Base-by-base conservation (phyloP, 2,888 invertebrate genomes). In the Microchrysa polita region DNA sequence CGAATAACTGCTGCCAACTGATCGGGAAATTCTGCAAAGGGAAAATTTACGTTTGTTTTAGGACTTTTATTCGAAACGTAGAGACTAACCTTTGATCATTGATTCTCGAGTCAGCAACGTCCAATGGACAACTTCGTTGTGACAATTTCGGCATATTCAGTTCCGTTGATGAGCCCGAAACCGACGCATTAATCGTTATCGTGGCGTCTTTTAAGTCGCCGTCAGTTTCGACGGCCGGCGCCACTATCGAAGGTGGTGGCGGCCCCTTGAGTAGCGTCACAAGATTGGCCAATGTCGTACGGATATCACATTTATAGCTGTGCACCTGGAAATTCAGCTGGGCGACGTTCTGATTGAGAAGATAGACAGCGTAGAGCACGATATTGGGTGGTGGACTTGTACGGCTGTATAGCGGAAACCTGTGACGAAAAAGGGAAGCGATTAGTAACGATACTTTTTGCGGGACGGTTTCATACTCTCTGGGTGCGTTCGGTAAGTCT, bases 321-420 rank as follows among this genome's bases (percentile, higher is more conserved):
- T 79, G 79, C 72, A 81, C 80, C 75, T 83, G 82, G 63, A 78
- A 82, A 77, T 82, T 83, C n/a, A 97, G 84, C 84, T 98, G 98
- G 0, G 95, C 95, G 76, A 98, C 93, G 82, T 98, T 96, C 85
- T 96, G 97, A 86, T 97, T 97, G 40, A 98, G 86, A 14, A 97
- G 87, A 82, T 94, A 97, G 76, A 97, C 92, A 4, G 92, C 97
- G 84, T 97, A 97, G 76, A 93, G 91, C 81, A 96, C 81, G 60
- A 81, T 79, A 75, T 84, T 84, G 57, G 83, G 81, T 5, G 83
- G 82, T 75, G 84, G 80, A 67, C 80, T 80, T 20, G 82, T 80
- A 23, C 82, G 81, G 44, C 80, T 89, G 83, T 91, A 95, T 14
- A 97, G 85, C 0, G 96, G 95, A 83, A 96, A 95, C 80, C 96